These are phyloP conservation scores for Sminthurinus signatus DNA, from an alignment of 1,140 invertebrate species.

Conservation along the genomic window DNA sequence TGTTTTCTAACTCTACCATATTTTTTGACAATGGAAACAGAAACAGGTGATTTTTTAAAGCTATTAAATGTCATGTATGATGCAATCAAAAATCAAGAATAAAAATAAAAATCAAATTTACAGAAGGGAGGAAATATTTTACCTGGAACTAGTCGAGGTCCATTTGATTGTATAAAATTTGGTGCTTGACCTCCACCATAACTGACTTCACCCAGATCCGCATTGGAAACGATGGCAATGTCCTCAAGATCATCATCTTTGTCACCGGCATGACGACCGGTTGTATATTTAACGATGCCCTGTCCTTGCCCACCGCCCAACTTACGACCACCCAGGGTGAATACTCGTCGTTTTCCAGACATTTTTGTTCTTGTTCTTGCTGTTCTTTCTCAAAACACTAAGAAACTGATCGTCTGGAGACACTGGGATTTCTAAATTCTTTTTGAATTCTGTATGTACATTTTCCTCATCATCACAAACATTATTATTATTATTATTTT, in stretches of 20 bases:
- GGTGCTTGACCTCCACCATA: slow-evolving; percentile 46
- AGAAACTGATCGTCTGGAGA: not conserved
- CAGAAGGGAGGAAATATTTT: not conserved
- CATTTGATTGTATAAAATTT: slow-evolving; percentile 49
- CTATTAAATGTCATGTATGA: too few species aligned
- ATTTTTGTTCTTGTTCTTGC: slow-evolving; percentile 29
- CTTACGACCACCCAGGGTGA: slow-evolving; percentile 40
- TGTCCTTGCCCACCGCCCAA: slow-evolving; percentile 35
- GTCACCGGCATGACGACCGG: slow-evolving; percentile 43
- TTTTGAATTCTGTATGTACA: not conserved
- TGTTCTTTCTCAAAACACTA: not conserved
- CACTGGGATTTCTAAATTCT: not conserved
- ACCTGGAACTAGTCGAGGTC: slow-evolving; percentile 50
- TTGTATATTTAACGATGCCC: slow-evolving; percentile 49
- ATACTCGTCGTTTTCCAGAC: slow-evolving; percentile 41
- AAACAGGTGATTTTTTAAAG: too few species aligned
- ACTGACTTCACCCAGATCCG: slow-evolving; percentile 47
- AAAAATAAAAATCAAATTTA: too few species aligned
- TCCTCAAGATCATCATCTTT: slow-evolving; percentile 50
- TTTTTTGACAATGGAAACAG: too few species aligned
- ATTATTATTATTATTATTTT: too few species aligned
- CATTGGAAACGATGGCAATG: slow-evolving; percentile 49
- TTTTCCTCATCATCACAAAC: too few species aligned
- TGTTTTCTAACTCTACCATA: too few species aligned
- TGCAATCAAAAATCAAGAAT: too few species aligned